phyloP scores from a whole-genome alignment of 2,797 vertebrate genomes.

The Falco peregrinus region DNA sequence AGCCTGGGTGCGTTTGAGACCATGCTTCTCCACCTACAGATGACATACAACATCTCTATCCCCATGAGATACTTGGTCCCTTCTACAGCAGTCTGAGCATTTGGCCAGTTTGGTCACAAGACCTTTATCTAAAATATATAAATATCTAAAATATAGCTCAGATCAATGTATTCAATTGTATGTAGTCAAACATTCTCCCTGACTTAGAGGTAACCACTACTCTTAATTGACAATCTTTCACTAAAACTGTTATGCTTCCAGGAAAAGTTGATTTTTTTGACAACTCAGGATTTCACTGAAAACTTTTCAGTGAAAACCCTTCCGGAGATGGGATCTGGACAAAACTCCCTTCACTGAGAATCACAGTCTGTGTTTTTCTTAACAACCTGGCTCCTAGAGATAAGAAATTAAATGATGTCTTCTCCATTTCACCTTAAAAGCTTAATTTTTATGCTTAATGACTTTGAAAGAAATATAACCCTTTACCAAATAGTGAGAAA shows the following conservation, averaged over 20 bases:
- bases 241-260: neutral
- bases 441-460: accelerated
- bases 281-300: neutral
- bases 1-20: neutral
- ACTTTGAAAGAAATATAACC: neutral
- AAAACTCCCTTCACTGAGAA: neutral
- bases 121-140: neutral
- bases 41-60: neutral
- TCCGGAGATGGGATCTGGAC: neutral
- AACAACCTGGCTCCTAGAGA: neutral
- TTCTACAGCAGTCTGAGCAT: neutral
- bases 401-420: neutral
- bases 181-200: neutral
- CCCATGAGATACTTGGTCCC: neutral
- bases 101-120: neutral
- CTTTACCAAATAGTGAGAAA: neutral
- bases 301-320: neutral
- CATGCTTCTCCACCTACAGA: neutral
- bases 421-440: neutral
- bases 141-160: neutral
- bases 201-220: neutral
- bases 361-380: neutral
- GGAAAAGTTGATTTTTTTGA: neutral
- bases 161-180: too few species aligned
- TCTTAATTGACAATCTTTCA: neutral